These are phyloP conservation scores for Stenotaenia linearis DNA, from an alignment of 2,888 invertebrate genomes.

Conservation along the genomic window DNA sequence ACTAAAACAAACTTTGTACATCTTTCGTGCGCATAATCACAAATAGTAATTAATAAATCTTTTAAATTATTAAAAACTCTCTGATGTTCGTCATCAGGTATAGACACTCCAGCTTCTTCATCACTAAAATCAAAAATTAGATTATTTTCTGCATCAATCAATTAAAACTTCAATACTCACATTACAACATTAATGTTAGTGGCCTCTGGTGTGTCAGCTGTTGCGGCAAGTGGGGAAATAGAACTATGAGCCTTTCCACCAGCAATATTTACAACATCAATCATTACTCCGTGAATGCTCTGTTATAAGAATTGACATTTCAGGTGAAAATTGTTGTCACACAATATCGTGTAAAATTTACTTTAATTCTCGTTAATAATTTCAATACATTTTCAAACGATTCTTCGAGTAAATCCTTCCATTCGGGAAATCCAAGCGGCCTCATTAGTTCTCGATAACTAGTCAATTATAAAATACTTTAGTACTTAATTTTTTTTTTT, in stretches of 20 bases:
- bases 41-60: slow-evolving; percentile 72
- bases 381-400: slow-evolving; percentile 61
- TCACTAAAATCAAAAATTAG: slow-evolving; percentile 35
- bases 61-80: slow-evolving; percentile 65
- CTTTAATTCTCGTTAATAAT: slow-evolving; percentile 66
- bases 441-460: slow-evolving; percentile 58
- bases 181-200: slow-evolving; percentile 43
- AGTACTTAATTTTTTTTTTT: neutral
- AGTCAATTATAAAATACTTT: slow-evolving; percentile 35
- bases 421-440: slow-evolving; percentile 61
- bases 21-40: slow-evolving; percentile 87
- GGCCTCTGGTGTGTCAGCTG: slow-evolving; percentile 38
- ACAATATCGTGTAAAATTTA: slow-evolving; percentile 40
- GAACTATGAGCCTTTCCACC: slow-evolving; percentile 52
- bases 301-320: slow-evolving; percentile 41
- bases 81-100: slow-evolving; percentile 63
- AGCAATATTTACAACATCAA: slow-evolving; percentile 64
- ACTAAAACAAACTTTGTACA: slow-evolving; percentile 81
- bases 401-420: slow-evolving; percentile 61
- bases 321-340: neutral
- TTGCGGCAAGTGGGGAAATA: neutral
- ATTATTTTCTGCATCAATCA: too few species aligned
- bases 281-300: slow-evolving; percentile 68
- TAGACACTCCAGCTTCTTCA: slow-evolving; percentile 54
- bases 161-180: too few species aligned